Conservation (phyloP, 2,888 invertebrate species). For the Euzophera pinguis region DNA sequence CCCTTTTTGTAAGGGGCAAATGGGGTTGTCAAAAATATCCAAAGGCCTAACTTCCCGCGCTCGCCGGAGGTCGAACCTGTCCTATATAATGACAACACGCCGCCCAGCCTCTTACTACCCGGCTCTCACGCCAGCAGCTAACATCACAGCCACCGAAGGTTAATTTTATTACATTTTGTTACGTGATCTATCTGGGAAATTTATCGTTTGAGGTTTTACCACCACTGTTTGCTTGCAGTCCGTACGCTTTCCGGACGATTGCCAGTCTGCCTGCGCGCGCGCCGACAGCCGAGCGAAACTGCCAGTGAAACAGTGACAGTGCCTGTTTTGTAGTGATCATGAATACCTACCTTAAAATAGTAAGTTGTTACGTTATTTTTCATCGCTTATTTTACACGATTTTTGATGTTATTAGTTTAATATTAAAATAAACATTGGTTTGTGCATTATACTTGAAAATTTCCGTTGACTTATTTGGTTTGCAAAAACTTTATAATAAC, state of each 20-base stretch:
- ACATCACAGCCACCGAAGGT: slow-evolving; percentile 47
- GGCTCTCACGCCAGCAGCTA: slow-evolving; percentile 59
- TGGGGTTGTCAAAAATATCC: neutral
- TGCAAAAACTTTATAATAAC: too few relatives aligned
- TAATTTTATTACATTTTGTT: slow-evolving; percentile 54
- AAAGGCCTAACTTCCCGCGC: slow-evolving; percentile 44
- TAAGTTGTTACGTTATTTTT: slow-evolving; percentile 39
- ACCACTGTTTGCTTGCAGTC: slow-evolving; percentile 64
- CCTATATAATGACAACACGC: slow-evolving; percentile 70
- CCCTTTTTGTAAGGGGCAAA: too few relatives aligned
- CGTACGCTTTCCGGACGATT: slow-evolving; percentile 42
- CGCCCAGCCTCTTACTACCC: slow-evolving; percentile 63
- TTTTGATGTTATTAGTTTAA: too few relatives aligned
- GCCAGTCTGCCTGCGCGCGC: slow-evolving; percentile 56
- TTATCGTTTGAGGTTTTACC: slow-evolving; percentile 44
- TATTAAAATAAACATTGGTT: too few relatives aligned
- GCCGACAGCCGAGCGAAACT: slow-evolving; percentile 42
- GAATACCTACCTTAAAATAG: slow-evolving; percentile 65
- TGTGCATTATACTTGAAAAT: too few relatives aligned
- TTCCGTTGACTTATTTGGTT: too few relatives aligned
- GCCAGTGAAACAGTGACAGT: slow-evolving; percentile 63
- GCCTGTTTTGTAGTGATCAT: slow-evolving; percentile 42
- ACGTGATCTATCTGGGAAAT: slow-evolving; percentile 44
- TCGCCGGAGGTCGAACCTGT: slow-evolving; percentile 66
- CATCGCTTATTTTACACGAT: neutral